Conservation (phyloP, 2,797 vertebrate species). For the Gambusia yucatana region DNA sequence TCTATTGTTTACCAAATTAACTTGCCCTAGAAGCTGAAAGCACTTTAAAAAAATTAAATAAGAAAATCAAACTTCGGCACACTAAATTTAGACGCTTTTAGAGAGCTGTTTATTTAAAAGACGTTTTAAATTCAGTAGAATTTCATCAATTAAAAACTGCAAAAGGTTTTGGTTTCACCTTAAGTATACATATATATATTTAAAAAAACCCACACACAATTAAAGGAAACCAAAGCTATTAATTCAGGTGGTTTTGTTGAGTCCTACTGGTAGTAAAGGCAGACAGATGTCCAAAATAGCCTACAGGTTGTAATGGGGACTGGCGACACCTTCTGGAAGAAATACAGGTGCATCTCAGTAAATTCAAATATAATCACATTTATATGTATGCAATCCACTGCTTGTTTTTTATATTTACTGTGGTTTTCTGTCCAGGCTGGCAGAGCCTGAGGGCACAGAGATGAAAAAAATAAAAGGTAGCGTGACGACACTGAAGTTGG, state of each 20-base stretch:
- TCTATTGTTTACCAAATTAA: not conserved
- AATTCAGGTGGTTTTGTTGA: slow-evolving; percentile 17
- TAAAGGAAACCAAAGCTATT: slow-evolving; percentile 5
- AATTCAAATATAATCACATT: not conserved
- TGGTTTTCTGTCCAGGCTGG: not conserved
- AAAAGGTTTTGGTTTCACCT: not conserved
- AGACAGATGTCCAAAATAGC: slow-evolving; percentile 17
- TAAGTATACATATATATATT: too few relatives aligned
- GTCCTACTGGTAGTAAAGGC: slow-evolving; percentile 36
- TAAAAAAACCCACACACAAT: not conserved
- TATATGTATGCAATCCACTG: not conserved
- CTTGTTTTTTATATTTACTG: not conserved
- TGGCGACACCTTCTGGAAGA: slow-evolving; percentile 54
- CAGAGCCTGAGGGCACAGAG: not conserved
- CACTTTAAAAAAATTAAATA: not conserved
- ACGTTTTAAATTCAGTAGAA: not conserved
- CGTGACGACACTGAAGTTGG: not conserved
- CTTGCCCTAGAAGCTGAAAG: not conserved
- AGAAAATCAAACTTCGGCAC: not conserved
- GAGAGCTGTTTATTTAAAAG: not conserved
- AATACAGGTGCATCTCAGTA: not conserved
- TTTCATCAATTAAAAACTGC: not conserved
- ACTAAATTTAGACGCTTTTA: too few relatives aligned
- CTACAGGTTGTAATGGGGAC: not conserved
- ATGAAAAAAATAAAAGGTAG: not conserved